These are phyloP conservation scores for Hemicordylus capensis DNA, from an alignment of 2,113 vertebrate species.

Conservation along the genomic window DNA sequence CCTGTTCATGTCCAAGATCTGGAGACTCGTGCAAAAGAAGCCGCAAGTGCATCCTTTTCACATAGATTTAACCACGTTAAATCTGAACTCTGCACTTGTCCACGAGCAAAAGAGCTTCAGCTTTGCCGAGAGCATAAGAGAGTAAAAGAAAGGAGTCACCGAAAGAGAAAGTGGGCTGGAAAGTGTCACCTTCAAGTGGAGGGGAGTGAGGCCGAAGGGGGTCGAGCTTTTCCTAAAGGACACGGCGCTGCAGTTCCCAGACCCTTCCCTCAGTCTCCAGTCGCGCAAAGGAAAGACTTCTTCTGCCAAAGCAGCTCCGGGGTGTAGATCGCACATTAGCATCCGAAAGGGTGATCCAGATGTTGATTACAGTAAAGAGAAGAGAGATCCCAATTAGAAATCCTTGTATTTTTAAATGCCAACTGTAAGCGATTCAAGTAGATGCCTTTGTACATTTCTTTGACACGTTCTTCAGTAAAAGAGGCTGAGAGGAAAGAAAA, in stretches of 20 bases:
- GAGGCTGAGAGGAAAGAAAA: constrained; percentile 65
- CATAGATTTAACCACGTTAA: background rate
- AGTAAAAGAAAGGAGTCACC: background rate
- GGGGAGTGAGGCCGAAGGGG: no score
- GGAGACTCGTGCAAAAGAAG: background rate
- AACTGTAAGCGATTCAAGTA: constrained; percentile 68
- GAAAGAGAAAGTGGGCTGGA: background rate
- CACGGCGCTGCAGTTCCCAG: no score
- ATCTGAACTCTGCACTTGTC: no score
- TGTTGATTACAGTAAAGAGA: constrained; percentile 30
- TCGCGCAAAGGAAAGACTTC: background rate
- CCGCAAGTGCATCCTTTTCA: background rate
- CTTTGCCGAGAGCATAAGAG: background rate
- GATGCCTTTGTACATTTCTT: constrained; percentile 69
- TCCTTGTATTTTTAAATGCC: constrained; percentile 74
- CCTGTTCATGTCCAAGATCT: background rate
- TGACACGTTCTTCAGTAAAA: constrained; percentile 61
- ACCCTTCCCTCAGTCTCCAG: no score
- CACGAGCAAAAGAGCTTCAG: no score
- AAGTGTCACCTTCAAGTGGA: no score
- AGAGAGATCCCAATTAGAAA: constrained; percentile 43
- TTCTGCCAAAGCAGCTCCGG: constrained; percentile 29
- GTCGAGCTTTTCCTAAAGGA: no score
- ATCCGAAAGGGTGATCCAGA: constrained; percentile 51
- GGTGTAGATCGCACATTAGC: constrained; percentile 42